Conservation (phyloP, 2,797 vertebrate genomes). For the Loriculus beryllinus region DNA sequence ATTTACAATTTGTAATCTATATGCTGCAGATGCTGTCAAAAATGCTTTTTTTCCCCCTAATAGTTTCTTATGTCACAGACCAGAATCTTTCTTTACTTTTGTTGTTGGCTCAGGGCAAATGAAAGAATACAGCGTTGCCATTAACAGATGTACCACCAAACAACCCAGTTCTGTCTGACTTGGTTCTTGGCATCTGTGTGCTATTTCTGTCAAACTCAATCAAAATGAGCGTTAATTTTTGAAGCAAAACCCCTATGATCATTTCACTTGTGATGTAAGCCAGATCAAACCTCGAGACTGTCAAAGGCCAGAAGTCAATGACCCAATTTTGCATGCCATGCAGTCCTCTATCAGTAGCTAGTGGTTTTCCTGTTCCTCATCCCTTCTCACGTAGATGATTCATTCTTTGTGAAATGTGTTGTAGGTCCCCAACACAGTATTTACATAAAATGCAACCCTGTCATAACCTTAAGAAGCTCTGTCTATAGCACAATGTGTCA, state of each 20-base stretch:
- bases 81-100: neutral
- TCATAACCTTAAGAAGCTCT: neutral
- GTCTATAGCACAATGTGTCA: neutral
- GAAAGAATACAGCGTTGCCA: conserved; percentile 55
- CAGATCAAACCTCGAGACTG: conserved; percentile 78
- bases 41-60: neutral
- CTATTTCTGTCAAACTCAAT: conserved; percentile 83
- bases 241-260: conserved; percentile 80
- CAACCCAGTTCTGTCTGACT: conserved; percentile 77
- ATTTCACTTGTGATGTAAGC: conserved; percentile 81
- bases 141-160: conserved; percentile 78
- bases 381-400: neutral
- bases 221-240: conserved; percentile 81
- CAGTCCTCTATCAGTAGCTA: conserved; percentile 45
- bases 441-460: neutral
- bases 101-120: conserved; percentile 40
- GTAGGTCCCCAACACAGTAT: neutral
- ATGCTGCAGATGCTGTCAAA: neutral
- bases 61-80: conserved; percentile 10
- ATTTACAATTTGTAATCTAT: neutral
- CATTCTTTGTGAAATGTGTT: neutral
- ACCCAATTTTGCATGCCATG: conserved; percentile 78
- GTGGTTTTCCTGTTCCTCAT: neutral
- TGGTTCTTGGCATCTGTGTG: conserved; percentile 78
- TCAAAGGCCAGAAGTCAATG: conserved; percentile 82